Evolutionary conservation across 2,888 invertebrate genomes (phyloP).

Genomic region (Drosophila lutescens): DNA sequence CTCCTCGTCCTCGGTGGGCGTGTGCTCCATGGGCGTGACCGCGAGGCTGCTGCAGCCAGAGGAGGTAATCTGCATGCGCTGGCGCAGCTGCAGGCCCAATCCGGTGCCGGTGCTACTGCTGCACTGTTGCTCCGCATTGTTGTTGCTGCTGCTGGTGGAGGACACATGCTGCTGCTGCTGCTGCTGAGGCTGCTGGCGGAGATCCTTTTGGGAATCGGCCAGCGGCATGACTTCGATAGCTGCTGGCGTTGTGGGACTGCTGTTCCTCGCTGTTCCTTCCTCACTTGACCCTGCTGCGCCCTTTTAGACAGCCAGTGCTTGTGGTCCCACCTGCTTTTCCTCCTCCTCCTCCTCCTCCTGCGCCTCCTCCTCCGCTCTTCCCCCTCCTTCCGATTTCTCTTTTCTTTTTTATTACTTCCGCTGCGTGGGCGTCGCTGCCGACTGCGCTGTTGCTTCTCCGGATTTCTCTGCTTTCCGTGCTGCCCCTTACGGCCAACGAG

Average conservation of each 20-base stretch:
- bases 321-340: conserved; percentile 3
- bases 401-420: conserved; percentile 48
- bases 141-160: conserved; percentile 45
- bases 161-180: conserved; percentile 51
- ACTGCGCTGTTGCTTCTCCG: conserved; percentile 42
- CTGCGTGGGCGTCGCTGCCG: conserved; percentile 41
- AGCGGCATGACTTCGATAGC: conserved; percentile 78
- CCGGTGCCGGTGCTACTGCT: conserved; percentile 26
- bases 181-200: conserved; percentile 72
- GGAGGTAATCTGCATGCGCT: conserved; percentile 81
- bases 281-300: neutral
- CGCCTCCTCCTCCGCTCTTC: neutral
- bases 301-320: too few relatives aligned
- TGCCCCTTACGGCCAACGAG: conserved; percentile 17
- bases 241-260: conserved; percentile 49
- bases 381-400: conserved; percentile 14
- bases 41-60: conserved; percentile 81
- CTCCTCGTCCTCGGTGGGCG: conserved; percentile 81
- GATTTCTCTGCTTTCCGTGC: conserved; percentile 25
- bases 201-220: conserved; percentile 83
- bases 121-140: conserved; percentile 37
- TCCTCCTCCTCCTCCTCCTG: neutral
- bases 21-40: conserved; percentile 82
- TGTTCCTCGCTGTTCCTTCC: neutral
- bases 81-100: conserved; percentile 69